These are phyloP conservation scores for Volucella inflata DNA, from an alignment of 2,888 invertebrate genomes.

Conservation along the genomic window DNA sequence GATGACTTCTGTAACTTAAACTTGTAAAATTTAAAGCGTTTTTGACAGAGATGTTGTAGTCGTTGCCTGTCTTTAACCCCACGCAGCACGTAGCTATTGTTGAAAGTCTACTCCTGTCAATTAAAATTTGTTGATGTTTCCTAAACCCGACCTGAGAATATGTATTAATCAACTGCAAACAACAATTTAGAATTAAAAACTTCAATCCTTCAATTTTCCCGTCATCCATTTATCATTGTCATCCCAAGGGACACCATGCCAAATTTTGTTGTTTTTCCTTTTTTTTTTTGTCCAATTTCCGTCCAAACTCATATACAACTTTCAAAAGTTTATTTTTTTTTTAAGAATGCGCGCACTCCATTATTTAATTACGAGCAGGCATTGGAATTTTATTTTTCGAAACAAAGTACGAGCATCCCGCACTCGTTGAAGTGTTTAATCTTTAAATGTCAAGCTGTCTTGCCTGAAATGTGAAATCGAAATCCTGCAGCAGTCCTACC, in stretches of 20 bases:
- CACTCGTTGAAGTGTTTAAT: constrained; percentile 24
- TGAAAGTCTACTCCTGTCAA: no score
- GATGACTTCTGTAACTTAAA: no score
- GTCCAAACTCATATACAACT: neutral
- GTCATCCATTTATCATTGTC: constrained; percentile 55
- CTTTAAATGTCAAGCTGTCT: neutral
- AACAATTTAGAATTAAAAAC: no score
- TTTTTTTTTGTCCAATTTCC: constrained; percentile 25
- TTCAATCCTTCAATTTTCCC: neutral
- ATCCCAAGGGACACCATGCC: constrained; percentile 28
- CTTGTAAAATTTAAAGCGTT: no score
- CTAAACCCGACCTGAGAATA: no score
- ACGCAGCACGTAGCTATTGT: no score
- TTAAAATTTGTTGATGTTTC: no score
- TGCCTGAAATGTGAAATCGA: neutral
- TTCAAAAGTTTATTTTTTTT: constrained; percentile 39
- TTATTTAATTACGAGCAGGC: constrained; percentile 29
- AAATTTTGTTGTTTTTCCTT: neutral
- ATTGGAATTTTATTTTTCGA: neutral
- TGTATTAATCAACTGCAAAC: no score
- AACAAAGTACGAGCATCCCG: neutral
- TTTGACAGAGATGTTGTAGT: no score
- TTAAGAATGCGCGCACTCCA: constrained; percentile 18
- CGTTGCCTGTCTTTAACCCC: no score
- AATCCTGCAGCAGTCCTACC: constrained; percentile 1